phyloP scores from a whole-genome alignment of 2,888 invertebrate species.

The Plemyria rubiginata region DNA sequence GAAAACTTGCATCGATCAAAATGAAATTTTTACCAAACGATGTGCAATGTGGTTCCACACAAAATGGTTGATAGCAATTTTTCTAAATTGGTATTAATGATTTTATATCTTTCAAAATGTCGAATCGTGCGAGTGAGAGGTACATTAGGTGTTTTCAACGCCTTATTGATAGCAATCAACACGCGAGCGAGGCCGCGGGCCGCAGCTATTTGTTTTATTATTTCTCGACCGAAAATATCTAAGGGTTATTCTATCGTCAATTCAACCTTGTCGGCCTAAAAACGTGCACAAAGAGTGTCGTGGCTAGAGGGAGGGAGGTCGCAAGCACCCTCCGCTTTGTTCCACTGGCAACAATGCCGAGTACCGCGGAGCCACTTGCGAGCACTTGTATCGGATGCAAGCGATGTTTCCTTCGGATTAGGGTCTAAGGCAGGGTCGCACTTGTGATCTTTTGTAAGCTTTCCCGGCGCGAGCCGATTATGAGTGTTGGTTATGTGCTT shows the following conservation, averaged over 20 bases:
- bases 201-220: not conserved
- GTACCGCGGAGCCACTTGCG: slow-evolving; percentile 64
- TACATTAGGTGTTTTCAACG: too few species aligned
- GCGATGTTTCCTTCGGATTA: slow-evolving; percentile 77
- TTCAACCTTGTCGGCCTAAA: slow-evolving; percentile 71
- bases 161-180: too few species aligned
- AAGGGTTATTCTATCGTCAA: slow-evolving; percentile 63
- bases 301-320: slow-evolving; percentile 67
- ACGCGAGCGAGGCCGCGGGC: too few species aligned
- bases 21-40: too few species aligned
- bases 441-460: slow-evolving; percentile 42
- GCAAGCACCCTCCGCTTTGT: slow-evolving; percentile 79
- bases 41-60: too few species aligned
- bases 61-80: too few species aligned
- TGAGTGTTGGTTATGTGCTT: slow-evolving; percentile 32
- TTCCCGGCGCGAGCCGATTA: slow-evolving; percentile 23
- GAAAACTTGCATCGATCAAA: too few species aligned
- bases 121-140: too few species aligned
- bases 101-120: too few species aligned
- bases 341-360: slow-evolving; percentile 78
- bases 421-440: slow-evolving; percentile 60
- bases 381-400: slow-evolving; percentile 80
- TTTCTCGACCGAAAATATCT: slow-evolving; percentile 35
- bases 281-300: slow-evolving; percentile 81
- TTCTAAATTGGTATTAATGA: too few species aligned